Percentiles rank a stretch among this genome's conserved stretches.
Conservation (phyloP, 2,888 invertebrate genomes). For the Caenorhabditis japonica region DNA sequence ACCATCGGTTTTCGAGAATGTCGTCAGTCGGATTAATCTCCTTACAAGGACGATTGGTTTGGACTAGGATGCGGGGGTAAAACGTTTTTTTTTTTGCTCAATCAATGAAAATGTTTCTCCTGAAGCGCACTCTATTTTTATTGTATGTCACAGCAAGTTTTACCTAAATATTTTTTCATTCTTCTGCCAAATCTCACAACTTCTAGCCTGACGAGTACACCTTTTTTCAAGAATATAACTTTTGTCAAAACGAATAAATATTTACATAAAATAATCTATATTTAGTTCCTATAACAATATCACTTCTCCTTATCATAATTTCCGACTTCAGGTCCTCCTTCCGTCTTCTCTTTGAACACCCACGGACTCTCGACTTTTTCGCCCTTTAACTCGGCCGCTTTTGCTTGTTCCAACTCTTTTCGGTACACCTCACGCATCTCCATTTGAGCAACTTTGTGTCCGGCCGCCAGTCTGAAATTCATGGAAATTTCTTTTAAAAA, state of each 20-base stretch:
- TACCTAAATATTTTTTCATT: no score
- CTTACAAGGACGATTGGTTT: conserved; percentile 61
- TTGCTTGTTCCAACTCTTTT: conserved; percentile 51
- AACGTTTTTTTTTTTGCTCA: no score
- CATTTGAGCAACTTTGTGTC: conserved; percentile 70
- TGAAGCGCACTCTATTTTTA: no score
- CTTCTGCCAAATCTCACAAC: not conserved
- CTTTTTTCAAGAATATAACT: no score
- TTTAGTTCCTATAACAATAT: conserved; percentile 4
- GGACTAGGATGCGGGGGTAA: no score
- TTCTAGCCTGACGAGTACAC: conserved; percentile 16
- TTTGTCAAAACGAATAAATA: conserved; percentile 26
- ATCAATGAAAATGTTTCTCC: no score
- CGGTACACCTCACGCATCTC: conserved; percentile 62
- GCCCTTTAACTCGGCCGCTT: conserved; percentile 53
- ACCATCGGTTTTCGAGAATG: conserved; percentile 56
- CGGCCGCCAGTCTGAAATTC: conserved; percentile 65
- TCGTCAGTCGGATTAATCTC: conserved; percentile 53
- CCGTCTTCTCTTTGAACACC: conserved; percentile 49
- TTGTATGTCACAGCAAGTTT: no score
- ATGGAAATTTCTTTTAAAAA: no score
- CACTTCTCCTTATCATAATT: conserved; percentile 17
- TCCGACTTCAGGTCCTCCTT: no score
- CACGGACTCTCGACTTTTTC: conserved; percentile 56
- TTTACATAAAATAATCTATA: conserved; percentile 26